Evolutionary conservation across 2,888 invertebrate species (phyloP), one percentile per base, ranked within the genome.

Genomic region (Oegoconia quadripuncta): DNA sequence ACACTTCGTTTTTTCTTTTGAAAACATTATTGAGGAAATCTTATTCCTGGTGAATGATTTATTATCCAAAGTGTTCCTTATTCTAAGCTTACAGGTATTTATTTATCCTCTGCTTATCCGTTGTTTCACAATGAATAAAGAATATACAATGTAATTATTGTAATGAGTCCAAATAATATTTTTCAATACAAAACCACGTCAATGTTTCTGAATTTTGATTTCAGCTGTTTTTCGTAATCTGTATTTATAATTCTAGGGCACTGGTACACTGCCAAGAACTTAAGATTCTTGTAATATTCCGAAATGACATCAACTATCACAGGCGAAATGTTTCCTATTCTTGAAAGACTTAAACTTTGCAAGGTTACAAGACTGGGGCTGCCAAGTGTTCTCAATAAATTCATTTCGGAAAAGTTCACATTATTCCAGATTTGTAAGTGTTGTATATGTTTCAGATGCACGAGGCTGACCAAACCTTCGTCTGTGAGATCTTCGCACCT

Each of bases 341-440:
- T 73, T 12, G 88, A 87, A 1, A 88, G 56, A 52, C 87, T 87
- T 41, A 88, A 64, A 41, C 77, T 78, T 43, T 67, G 59, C 34
- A 88, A 46, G 42, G 59, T 72, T 11, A 65, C 45, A 34, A 84
- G 57, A 42, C 56, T 61, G 1, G 69, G 59, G 46, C 70, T 66
- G n/a, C 66, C 59, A 17, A 88, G 59, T 26, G 76, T 74, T 44
- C 53, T 63, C 3, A 73, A 47, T 26, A 88, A 59, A 42, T 55
- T 69, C 3, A 38, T 48, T 59, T 86, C 81, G 14, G 77, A 65
- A 49, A 88, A 88, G 34, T 62, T 66, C 1, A 39, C 44, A 52
- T 86, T 88, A 50, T 88, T 86, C 88, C 88, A 88, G 43, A 88
- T 61, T 46, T 79, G 80, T 46, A 88, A 61, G 47, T 74, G 71